These are phyloP conservation scores for Hapalemur alaotrensis DNA, from an alignment of 2,797 vertebrate genomes.

Conservation along the genomic window DNA sequence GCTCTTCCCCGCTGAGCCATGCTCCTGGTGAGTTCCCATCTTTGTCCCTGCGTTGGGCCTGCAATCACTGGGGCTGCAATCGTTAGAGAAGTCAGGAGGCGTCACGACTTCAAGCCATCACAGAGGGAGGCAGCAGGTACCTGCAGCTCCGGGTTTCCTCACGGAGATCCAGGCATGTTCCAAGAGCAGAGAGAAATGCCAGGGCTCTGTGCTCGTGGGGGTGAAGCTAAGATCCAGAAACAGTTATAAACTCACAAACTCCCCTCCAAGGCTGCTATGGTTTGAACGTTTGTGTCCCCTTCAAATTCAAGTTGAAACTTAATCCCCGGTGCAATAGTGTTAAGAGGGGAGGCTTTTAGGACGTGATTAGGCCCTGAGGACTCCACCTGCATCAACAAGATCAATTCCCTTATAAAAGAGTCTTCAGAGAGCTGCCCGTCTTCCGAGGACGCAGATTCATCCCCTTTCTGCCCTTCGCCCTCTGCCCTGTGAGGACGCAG, in stretches of 20 bases:
- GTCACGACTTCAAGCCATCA: fast-evolving
- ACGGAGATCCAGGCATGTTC: neutral
- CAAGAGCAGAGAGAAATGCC: neutral
- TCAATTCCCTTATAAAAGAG: neutral
- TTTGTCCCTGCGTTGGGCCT: fast-evolving
- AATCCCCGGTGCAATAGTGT: fast-evolving
- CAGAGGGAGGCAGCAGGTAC: neutral
- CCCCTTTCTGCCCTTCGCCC: fast-evolving
- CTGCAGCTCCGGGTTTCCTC: fast-evolving
- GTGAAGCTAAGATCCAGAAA: neutral
- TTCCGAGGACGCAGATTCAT: neutral
- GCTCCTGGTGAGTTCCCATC: neutral
- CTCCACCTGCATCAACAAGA: neutral
- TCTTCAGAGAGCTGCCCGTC: neutral
- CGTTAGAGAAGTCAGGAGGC: neutral
- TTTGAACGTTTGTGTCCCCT: neutral
- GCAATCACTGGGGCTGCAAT: neutral
- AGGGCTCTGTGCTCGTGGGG: neutral
- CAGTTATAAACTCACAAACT: neutral
- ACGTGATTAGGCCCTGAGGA: no score
- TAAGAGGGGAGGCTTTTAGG: no score
- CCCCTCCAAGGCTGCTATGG: neutral
- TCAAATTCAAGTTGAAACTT: no score
- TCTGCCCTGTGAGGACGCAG: neutral
- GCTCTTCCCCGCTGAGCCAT: neutral